Evolutionary conservation across 2,113 vertebrate genomes (phyloP).

Genomic region (Xiphorhynchus elegans): DNA sequence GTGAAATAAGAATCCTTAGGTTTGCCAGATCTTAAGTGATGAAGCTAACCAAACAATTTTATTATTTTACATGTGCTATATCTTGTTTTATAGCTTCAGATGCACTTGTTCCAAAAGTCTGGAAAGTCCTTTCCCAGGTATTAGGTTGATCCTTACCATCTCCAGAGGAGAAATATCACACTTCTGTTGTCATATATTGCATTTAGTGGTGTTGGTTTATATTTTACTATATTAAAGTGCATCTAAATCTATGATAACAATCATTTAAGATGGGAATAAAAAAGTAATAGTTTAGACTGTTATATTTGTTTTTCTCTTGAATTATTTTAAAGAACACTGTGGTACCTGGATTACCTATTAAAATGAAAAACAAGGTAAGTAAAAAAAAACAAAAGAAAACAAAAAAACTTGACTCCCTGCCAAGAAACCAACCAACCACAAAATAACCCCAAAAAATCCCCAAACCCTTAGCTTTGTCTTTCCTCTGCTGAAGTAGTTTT

Average conservation of each 20-base stretch:
- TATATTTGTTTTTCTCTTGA: not conserved
- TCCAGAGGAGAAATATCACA: not conserved
- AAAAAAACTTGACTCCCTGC: too few species aligned
- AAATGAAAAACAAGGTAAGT: not conserved
- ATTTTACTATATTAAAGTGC: not conserved
- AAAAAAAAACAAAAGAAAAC: not conserved
- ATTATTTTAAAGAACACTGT: not conserved
- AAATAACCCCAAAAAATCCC: fast-evolving
- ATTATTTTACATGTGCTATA: not conserved
- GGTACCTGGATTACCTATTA: not conserved
- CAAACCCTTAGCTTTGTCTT: not conserved
- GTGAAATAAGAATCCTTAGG: not conserved
- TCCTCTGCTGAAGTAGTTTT: not conserved
- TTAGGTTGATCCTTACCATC: not conserved
- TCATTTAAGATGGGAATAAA: not conserved
- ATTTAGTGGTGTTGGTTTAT: not conserved
- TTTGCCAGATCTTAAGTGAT: not conserved
- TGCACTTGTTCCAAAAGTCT: not conserved
- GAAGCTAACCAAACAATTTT: not conserved
- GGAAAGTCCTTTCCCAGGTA: not conserved
- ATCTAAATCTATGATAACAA: not conserved
- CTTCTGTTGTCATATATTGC: not conserved
- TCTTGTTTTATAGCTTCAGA: not conserved
- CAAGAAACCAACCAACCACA: not conserved
- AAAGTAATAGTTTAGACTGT: not conserved